A percentile compares a stretch with the other conserved stretches of the same genome.
Conservation (phyloP, 2,797 vertebrate genomes). For the Danio kyathit region DNA sequence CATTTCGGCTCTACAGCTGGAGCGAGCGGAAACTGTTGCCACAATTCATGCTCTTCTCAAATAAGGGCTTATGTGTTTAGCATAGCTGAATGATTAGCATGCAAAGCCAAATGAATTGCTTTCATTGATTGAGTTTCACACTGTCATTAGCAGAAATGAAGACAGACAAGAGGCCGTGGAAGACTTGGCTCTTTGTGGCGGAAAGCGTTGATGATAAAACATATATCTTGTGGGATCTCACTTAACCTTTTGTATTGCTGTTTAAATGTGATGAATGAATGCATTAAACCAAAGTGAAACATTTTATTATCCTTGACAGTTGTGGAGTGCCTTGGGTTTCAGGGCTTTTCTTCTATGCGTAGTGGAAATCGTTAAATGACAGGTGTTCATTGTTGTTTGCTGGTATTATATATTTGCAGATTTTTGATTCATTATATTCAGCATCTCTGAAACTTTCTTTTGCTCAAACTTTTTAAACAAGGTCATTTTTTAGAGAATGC, state of each 20-base stretch:
- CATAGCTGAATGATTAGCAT: constrained; percentile 62
- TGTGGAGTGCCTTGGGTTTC: constrained; percentile 10
- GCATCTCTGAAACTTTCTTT: constrained; percentile 14
- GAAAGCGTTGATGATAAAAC: constrained; percentile 20
- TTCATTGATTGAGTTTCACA: constrained; percentile 73
- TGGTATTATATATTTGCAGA: not conserved
- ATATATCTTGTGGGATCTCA: constrained; percentile 10
- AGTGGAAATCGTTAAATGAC: not conserved
- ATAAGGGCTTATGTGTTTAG: constrained; percentile 38
- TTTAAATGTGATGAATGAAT: constrained; percentile 42
- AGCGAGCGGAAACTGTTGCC: constrained; percentile 13
- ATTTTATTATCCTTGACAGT: constrained; percentile 33
- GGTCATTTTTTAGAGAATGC: constrained; percentile 48
- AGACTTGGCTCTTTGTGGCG: constrained; percentile 59
- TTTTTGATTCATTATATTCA: not conserved
- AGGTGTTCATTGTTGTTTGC: not conserved
- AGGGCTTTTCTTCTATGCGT: constrained; percentile 5
- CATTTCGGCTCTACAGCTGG: constrained; percentile 33
- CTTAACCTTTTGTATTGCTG: constrained; percentile 26
- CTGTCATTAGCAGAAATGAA: constrained; percentile 67
- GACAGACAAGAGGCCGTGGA: constrained; percentile 67
- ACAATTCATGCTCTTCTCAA: constrained; percentile 25
- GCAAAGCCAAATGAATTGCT: constrained; percentile 71
- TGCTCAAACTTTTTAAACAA: constrained; percentile 50
- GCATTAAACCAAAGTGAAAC: constrained; percentile 41